These are phyloP conservation scores for Sisor rabdophorus DNA, from an alignment of 2,113 vertebrate species.

Conservation along the genomic window DNA sequence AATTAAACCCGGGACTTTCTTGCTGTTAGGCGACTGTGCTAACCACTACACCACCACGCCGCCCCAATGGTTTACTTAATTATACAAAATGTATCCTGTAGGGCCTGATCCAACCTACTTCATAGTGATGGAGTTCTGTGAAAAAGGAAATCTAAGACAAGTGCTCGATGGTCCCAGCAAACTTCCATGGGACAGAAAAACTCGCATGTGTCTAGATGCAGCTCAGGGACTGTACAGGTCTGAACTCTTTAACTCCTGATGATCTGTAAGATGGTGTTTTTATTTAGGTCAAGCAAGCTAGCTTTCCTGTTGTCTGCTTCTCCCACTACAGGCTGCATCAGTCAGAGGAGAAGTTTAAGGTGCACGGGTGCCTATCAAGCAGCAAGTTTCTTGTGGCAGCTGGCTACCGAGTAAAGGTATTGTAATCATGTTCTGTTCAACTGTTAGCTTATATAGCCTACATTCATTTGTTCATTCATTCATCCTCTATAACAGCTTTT, in stretches of 20 bases:
- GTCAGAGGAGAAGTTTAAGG: constrained; percentile 67
- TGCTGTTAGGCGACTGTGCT: too few relatives aligned
- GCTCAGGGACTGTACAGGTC: constrained; percentile 84
- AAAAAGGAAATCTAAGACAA: constrained; percentile 75
- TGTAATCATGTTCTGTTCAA: not conserved
- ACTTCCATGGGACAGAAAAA: constrained; percentile 66
- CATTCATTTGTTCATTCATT: too few relatives aligned
- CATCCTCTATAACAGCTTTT: too few relatives aligned
- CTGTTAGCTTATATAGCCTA: not conserved
- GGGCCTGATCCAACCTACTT: constrained; percentile 72
- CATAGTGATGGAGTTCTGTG: constrained; percentile 84
- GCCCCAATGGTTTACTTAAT: too few relatives aligned
- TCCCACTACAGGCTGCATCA: constrained; percentile 74
- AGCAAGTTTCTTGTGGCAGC: constrained; percentile 78
- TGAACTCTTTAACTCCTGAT: not conserved
- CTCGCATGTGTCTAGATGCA: constrained; percentile 74
- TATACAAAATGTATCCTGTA: constrained; percentile 41
- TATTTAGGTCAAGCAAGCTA: not conserved
- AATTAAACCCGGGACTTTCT: too few relatives aligned
- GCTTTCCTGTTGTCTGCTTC: constrained; percentile 4
- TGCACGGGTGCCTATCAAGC: constrained; percentile 79
- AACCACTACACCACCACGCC: too few relatives aligned
- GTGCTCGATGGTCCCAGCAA: constrained; percentile 66
- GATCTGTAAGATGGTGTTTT: not conserved
- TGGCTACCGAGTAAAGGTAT: constrained; percentile 81